phyloP scores from a whole-genome alignment of 2,113 vertebrate species.

The Vidua chalybeata region DNA sequence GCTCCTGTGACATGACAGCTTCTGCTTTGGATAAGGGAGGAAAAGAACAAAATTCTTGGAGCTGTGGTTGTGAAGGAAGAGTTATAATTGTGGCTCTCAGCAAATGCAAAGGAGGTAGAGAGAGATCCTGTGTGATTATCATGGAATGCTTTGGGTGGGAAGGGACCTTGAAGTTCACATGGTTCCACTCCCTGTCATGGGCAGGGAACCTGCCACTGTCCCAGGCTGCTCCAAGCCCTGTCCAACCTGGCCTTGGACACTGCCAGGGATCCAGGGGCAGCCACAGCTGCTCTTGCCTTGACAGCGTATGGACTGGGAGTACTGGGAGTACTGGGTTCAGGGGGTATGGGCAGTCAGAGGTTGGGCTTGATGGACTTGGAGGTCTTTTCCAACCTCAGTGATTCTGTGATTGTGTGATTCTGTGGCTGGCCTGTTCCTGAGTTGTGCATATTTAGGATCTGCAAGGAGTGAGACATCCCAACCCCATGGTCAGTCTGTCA shows the following conservation, averaged over 20 bases:
- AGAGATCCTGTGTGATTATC: not conserved
- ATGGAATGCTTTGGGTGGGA: not conserved
- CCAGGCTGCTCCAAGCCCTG: rapidly evolving
- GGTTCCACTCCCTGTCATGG: not conserved
- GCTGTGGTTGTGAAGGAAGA: not conserved
- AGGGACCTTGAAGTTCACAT: not conserved
- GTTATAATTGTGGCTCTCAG: not conserved
- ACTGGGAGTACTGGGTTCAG: not conserved
- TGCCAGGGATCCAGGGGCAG: not conserved
- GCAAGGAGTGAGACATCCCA: not conserved
- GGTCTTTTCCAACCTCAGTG: not conserved
- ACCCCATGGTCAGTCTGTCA: not conserved
- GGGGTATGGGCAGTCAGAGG: not conserved
- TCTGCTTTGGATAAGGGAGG: not conserved
- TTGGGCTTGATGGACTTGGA: not conserved
- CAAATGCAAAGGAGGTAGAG: not conserved
- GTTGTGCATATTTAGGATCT: not conserved
- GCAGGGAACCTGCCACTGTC: not conserved
- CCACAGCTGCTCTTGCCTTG: not conserved
- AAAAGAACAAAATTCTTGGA: not conserved
- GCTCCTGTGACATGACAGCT: not conserved
- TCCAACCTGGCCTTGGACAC: not conserved
- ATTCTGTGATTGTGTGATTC: not conserved
- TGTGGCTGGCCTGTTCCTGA: not conserved
- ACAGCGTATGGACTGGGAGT: not conserved